Conservation (phyloP, 92 coral and sea anemone genomes). For the Pocillopora meandrina region DNA sequence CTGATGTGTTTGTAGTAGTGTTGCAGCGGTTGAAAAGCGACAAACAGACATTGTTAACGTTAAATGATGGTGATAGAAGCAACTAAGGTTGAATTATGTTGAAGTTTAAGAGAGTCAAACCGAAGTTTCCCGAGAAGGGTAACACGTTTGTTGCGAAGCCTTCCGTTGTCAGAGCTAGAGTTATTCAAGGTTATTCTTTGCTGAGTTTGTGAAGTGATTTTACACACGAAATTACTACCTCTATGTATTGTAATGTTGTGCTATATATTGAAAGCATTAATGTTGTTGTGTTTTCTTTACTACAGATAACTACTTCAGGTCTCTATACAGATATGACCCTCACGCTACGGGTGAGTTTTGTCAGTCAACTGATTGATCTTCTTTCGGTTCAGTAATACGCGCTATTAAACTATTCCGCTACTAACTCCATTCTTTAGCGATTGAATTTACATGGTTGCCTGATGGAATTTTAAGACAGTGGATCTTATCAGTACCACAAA, state of each 20-base stretch:
- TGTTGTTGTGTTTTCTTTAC: slow-evolving; percentile 44
- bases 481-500: no score
- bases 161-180: slow-evolving; percentile 16
- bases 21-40: neutral
- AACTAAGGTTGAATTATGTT: slow-evolving; percentile 39
- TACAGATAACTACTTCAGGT: slow-evolving; percentile 93
- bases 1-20: slow-evolving; percentile 13
- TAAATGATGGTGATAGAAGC: neutral
- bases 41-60: slow-evolving; percentile 26
- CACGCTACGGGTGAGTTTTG: slow-evolving; percentile 74
- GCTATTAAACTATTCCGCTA: neutral
- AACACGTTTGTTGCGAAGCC: slow-evolving; percentile 9
- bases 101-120: slow-evolving; percentile 75
- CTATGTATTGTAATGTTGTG: slow-evolving; percentile 12
- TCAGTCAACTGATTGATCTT: neutral
- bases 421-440: no score
- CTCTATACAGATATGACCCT: slow-evolving; percentile 91
- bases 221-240: neutral
- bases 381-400: neutral
- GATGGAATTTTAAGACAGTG: no score
- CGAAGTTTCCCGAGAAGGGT: slow-evolving; percentile 30
- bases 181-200: slow-evolving; percentile 31
- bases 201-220: neutral
- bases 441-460: no score
- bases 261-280: slow-evolving; percentile 29